Conservation (phyloP, 2,888 invertebrate species). For the Drosophila phalerata region DNA sequence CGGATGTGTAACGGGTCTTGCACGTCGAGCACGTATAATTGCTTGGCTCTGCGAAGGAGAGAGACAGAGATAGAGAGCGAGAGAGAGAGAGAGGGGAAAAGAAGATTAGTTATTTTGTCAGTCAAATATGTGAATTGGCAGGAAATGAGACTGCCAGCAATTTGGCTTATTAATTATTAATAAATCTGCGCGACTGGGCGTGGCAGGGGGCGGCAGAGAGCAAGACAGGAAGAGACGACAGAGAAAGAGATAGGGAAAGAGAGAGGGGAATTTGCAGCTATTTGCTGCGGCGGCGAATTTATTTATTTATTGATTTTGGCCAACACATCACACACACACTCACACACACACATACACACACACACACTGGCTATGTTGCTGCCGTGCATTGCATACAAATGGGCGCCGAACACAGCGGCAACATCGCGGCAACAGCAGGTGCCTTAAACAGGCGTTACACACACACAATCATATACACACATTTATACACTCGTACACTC, state of each 20-base stretch:
- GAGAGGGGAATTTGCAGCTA: constrained; percentile 17
- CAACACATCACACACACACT: constrained; percentile 8
- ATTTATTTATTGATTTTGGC: constrained; percentile 74
- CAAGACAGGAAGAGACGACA: background rate
- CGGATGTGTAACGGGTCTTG: constrained; percentile 95
- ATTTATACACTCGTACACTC: constrained; percentile 13
- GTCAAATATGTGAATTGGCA: constrained; percentile 56
- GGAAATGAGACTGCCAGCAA: constrained; percentile 60
- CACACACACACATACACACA: background rate
- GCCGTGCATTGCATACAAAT: constrained; percentile 74
- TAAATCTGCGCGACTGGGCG: constrained; percentile 14
- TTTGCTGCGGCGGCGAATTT: constrained; percentile 47
- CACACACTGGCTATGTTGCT: constrained; percentile 19
- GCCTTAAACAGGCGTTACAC: constrained; percentile 64
- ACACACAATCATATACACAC: constrained; percentile 45
- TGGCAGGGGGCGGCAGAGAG: background rate
- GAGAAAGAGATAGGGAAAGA: background rate
- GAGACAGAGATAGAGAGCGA: background rate
- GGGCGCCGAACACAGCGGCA: constrained; percentile 52
- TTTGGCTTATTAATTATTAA: constrained; percentile 61
- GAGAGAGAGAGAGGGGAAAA: background rate
- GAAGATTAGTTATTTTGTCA: constrained; percentile 52
- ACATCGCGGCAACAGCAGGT: constrained; percentile 58
- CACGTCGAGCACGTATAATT: constrained; percentile 98
- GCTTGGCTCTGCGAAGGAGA: constrained; percentile 91